Evolutionary conservation across 2,888 invertebrate genomes (phyloP).

Genomic region (Agriopis aurantiaria): DNA sequence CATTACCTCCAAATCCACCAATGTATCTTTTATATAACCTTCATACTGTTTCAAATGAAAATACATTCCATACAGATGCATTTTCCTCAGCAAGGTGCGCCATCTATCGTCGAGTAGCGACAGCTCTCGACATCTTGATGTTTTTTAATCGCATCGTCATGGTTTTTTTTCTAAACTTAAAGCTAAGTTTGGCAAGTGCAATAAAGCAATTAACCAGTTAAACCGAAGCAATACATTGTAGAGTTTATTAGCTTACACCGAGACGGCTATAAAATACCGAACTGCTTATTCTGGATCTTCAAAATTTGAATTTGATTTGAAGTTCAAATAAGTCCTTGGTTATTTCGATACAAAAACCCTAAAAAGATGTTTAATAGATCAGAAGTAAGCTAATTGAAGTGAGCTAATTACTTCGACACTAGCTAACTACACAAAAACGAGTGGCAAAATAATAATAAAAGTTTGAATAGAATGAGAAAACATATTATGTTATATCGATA

Average conservation of each 20-base stretch:
- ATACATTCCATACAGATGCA: neutral
- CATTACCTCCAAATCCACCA: too few relatives aligned
- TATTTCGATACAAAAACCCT: slow-evolving; percentile 39
- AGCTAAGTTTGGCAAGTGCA: slow-evolving; percentile 47
- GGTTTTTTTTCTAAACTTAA: slow-evolving; percentile 8
- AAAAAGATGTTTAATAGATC: neutral
- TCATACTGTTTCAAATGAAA: neutral
- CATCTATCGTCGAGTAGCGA: slow-evolving; percentile 69
- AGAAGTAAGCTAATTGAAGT: too few relatives aligned
- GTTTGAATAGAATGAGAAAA: too few relatives aligned
- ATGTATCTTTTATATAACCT: too few relatives aligned
- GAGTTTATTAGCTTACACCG: slow-evolving; percentile 66
- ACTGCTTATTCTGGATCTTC: slow-evolving; percentile 16
- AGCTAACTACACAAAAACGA: too few relatives aligned
- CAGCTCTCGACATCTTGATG: slow-evolving; percentile 36
- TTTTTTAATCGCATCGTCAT: neutral
- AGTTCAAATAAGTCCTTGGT: neutral
- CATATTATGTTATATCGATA: too few relatives aligned
- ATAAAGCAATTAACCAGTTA: slow-evolving; percentile 69
- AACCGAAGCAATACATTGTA: slow-evolving; percentile 59
- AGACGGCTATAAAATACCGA: slow-evolving; percentile 37
- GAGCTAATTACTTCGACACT: too few relatives aligned
- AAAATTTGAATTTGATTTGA: neutral
- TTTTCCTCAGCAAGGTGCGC: slow-evolving; percentile 47
- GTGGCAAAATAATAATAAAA: too few relatives aligned